phyloP scores from a whole-genome alignment of 2,888 invertebrate species.

The Limnephilus rhombicus region DNA sequence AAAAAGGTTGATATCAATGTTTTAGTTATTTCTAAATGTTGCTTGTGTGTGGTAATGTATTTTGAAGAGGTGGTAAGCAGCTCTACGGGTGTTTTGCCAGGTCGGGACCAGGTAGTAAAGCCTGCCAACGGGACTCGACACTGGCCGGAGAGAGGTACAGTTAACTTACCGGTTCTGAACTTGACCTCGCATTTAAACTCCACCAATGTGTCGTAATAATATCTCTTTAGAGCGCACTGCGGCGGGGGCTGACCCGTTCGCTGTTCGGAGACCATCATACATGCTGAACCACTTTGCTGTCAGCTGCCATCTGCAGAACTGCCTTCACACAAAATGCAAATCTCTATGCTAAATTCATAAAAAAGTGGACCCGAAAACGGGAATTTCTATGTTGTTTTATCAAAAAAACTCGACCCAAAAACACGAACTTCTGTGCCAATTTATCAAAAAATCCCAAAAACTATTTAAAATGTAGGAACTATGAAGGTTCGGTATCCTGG shows the following conservation, averaged over 20 bases:
- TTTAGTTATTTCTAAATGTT: not conserved
- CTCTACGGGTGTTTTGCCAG: not conserved
- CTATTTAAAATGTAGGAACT: not conserved
- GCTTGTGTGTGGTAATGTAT: not conserved
- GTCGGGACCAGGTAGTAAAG: not conserved
- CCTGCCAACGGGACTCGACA: slow-evolving; percentile 15
- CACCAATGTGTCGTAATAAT: slow-evolving; percentile 53
- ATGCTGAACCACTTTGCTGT: not conserved
- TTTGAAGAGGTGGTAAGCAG: not conserved
- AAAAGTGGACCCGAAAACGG: not conserved
- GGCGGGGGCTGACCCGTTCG: slow-evolving; percentile 27
- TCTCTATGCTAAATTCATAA: not conserved
- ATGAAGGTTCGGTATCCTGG: not conserved
- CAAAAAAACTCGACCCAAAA: too few species aligned
- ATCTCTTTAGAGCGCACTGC: slow-evolving; percentile 18
- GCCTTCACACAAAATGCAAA: not conserved
- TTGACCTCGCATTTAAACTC: slow-evolving; percentile 62
- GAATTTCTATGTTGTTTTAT: too few species aligned
- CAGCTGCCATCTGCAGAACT: not conserved
- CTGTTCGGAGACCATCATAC: not conserved
- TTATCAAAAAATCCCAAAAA: too few species aligned
- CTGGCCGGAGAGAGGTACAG: slow-evolving; percentile 56
- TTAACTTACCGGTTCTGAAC: slow-evolving; percentile 65
- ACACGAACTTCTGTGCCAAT: too few species aligned
- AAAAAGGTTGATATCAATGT: not conserved